These are phyloP conservation scores for Tragelaphus buxtoni DNA, from an alignment of 2,113 vertebrate genomes.

Conservation along the genomic window DNA sequence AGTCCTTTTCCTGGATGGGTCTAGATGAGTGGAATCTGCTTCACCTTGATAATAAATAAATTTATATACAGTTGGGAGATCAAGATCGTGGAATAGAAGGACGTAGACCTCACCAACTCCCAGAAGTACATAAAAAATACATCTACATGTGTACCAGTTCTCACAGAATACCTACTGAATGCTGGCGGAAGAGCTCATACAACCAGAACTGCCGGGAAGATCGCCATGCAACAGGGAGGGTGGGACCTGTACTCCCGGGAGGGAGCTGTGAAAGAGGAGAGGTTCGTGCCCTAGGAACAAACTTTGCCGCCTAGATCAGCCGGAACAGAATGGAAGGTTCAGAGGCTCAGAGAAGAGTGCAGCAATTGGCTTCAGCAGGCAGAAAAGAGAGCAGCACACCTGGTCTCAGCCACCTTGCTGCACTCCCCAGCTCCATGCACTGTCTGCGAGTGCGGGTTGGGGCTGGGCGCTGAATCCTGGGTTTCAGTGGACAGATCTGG, in stretches of 20 bases:
- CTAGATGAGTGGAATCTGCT: neutral
- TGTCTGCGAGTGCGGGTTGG: accelerated
- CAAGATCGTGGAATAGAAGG: neutral
- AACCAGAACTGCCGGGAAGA: neutral
- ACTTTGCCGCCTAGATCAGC: neutral
- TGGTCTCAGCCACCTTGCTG: neutral
- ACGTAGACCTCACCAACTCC: neutral
- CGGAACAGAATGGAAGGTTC: neutral
- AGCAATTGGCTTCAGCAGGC: too few relatives aligned
- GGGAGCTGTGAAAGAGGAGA: neutral
- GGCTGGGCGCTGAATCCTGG: neutral
- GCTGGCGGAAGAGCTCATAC: neutral
- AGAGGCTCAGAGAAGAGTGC: neutral
- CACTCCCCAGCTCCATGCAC: neutral
- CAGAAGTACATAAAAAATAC: neutral
- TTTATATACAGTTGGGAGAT: neutral
- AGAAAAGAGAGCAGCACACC: neutral
- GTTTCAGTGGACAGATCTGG: neutral
- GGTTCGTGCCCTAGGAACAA: neutral
- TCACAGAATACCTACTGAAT: neutral
- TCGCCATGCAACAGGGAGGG: neutral
- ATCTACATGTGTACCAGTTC: too few relatives aligned
- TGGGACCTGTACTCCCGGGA: neutral
- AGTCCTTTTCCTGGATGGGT: neutral
- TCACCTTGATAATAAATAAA: neutral